Evolutionary conservation across 2,888 invertebrate genomes (phyloP).

Genomic region (Oxycera nigricornis): DNA sequence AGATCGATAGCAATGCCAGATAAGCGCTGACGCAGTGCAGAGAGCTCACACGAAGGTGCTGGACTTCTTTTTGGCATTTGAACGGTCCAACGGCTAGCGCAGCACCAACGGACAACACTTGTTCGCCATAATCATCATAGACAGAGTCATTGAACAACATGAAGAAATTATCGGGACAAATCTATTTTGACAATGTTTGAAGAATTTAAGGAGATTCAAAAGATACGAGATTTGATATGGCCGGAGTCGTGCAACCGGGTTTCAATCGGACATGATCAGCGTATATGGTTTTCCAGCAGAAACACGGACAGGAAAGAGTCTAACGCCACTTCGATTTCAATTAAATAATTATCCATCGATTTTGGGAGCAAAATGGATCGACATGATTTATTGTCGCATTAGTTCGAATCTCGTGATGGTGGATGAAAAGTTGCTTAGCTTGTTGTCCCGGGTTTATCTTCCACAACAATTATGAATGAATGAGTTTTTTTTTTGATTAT

Average conservation of each 20-base stretch:
- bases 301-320: neutral
- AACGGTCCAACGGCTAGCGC: neutral
- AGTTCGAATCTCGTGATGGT: neutral
- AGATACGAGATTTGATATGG: constrained; percentile 23
- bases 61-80: constrained; percentile 5
- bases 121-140: constrained; percentile 4
- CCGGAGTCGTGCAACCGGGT: constrained; percentile 15
- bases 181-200: constrained; percentile 12
- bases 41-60: constrained; percentile 28
- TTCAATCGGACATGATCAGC: constrained; percentile 13
- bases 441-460: neutral
- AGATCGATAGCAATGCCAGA: neutral
- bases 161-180: constrained; percentile 9
- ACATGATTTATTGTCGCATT: constrained; percentile 29
- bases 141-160: neutral
- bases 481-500: no score
- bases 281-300: neutral
- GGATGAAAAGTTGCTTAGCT: neutral
- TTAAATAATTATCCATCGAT: constrained; percentile 9
- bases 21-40: neutral
- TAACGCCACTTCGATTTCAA: constrained; percentile 25
- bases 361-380: constrained; percentile 14
- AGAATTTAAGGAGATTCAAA: constrained; percentile 23
- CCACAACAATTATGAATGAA: neutral
- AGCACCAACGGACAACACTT: neutral